phyloP scores from a whole-genome alignment of 2,797 vertebrate genomes.

The Chaenodraco wilsoni region DNA sequence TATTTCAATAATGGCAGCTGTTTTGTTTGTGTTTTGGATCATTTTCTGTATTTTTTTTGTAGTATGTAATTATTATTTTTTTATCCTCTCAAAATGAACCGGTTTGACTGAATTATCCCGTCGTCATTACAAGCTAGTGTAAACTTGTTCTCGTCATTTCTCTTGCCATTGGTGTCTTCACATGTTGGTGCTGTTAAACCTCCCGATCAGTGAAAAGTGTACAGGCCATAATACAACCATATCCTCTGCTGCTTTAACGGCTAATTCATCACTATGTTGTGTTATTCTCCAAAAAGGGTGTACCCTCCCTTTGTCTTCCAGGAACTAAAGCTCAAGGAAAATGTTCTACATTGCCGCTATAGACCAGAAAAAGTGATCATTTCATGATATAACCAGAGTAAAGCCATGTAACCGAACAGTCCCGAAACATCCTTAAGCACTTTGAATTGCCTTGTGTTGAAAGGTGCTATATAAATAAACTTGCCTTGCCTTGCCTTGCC shows the following conservation, averaged over 20 bases:
- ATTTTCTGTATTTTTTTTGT: conserved; percentile 50
- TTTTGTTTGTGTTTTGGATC: conserved; percentile 67
- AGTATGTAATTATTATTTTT: conserved; percentile 56
- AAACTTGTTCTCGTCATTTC: conserved; percentile 58
- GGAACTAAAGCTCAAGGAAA: conserved; percentile 55
- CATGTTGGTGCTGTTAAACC: conserved; percentile 56
- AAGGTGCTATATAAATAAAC: no score
- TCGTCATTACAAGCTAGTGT: conserved; percentile 71
- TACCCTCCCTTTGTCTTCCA: conserved; percentile 39
- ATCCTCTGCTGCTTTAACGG: conserved; percentile 20
- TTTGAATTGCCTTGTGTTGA: no score
- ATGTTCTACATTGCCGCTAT: conserved; percentile 33
- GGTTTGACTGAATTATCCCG: conserved; percentile 83
- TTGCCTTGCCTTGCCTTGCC: no score
- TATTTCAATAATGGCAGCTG: conserved; percentile 87
- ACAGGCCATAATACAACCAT: conserved; percentile 35
- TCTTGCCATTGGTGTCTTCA: conserved; percentile 63
- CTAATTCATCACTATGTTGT: conserved; percentile 15
- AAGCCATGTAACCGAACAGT: conserved; percentile 53
- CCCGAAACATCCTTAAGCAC: conserved; percentile 27
- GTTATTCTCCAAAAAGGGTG: conserved; percentile 27
- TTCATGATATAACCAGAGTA: conserved; percentile 53
- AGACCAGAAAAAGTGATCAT: conserved; percentile 27
- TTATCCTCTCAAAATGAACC: conserved; percentile 68
- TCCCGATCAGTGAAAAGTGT: conserved; percentile 29